Evolutionary conservation across 1,140 invertebrate genomes (phyloP), one percentile per base, ranked within the genome.

Genomic region (Pogonomyrmex californicus): DNA sequence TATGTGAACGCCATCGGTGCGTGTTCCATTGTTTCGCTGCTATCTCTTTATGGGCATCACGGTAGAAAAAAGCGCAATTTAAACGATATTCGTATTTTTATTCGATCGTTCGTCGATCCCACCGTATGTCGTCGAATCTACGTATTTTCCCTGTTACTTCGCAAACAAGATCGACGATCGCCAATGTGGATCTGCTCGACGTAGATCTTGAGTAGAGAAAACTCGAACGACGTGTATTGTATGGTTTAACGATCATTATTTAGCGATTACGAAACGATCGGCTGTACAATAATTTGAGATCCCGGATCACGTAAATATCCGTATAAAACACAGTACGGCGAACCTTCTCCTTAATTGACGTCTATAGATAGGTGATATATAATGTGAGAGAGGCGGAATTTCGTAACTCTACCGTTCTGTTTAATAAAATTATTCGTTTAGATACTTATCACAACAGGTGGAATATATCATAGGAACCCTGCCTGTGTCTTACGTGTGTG

Each of bases 361-460:
- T 89, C 85, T 90, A 89, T 77, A 89, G 88, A 89, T 87, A 82
- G 71, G 51, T 66, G 71, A 63, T 88, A 89, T 66, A 86, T 77
- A 90, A 86, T 88, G 58, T 30, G 68, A 85, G 60, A 78, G 79
- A 87, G 65, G 38, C 76, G 83, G 41, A 78, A 58, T 41, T 82
- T 90, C 66, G 68, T 81, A 87, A 76, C 85, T 91, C 85, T 91
- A 91, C 89, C 85, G 87, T 91, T 87, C 78, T 58, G 68, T 91
- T 91, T 91, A 91, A 91, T 91, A 91, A 91, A 91, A 91, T 90
- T 85, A 91, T 89, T 91, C 85, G 89, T 91, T 91, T 91, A 88
- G 85, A 91, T 91, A 86, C 89, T 91, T 91, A 91, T 91, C 90
- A 91, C 90, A 91, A 91, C 90, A 91, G 89, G 89, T 91, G 85